These are phyloP conservation scores for Cecropterus lyciades DNA, from an alignment of 1,140 invertebrate genomes.

Conservation along the genomic window DNA sequence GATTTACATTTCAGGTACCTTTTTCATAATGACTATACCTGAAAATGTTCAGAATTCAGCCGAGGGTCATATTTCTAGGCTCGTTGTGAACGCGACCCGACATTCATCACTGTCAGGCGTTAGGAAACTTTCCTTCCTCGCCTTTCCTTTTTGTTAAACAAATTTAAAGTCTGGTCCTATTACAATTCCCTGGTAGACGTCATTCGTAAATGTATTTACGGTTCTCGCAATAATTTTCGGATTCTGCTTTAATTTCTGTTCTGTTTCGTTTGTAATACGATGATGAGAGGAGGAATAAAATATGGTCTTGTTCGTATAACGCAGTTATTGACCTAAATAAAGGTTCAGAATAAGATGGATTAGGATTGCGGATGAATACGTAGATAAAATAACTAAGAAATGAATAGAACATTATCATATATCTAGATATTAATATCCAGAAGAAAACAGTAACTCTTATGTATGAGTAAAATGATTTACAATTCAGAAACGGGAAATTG, in stretches of 20 bases:
- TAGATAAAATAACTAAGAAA: no score
- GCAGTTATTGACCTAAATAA: no score
- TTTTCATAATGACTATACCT: background rate
- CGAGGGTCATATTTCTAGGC: slow-evolving; percentile 3
- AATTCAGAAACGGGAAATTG: slow-evolving; percentile 19
- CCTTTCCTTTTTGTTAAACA: slow-evolving; percentile 17
- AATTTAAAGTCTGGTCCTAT: slow-evolving; percentile 11
- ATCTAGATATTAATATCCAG: no score
- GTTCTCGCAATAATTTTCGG: background rate
- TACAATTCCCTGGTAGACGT: slow-evolving; percentile 5
- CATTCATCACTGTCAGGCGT: slow-evolving; percentile 20
- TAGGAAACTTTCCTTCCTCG: slow-evolving; percentile 9
- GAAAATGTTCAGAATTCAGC: slow-evolving; percentile 1
- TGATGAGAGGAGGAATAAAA: no score
- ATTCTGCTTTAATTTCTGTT: no score
- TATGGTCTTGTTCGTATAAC: no score
- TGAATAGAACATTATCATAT: no score
- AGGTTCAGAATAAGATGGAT: no score
- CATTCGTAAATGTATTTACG: background rate
- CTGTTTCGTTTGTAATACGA: no score
- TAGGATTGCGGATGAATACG: no score
- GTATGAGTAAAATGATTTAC: background rate
- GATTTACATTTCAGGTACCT: background rate
- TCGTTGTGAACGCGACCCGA: background rate
- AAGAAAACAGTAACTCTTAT: no score